Base-by-base conservation (phyloP, 2,113 vertebrate species). In the Petrocephalus zakoni region DNA sequence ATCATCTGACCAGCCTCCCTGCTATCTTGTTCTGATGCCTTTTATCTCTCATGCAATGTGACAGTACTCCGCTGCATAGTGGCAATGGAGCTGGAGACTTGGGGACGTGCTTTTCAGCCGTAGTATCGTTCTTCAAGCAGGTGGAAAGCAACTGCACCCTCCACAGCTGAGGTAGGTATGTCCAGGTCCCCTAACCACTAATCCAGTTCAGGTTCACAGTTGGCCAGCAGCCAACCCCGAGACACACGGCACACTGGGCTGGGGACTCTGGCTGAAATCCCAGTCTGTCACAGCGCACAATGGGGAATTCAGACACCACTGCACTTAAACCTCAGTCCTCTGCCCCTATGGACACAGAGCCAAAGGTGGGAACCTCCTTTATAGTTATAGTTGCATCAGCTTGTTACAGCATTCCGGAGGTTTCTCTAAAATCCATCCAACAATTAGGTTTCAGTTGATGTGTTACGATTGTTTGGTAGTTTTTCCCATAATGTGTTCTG, bases 1-100 rank as follows among this genome's bases (percentile, higher is more conserved):
- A 87, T 89, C 85, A 87, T 89, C 52, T 89, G 88, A 89, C 86
- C 34, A 1, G 37, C 29, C 85, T 49, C 15, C 56, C 42, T 29
- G 46, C 56, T 1, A 17, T 85, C 58, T 58, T 89, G 61, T 75
- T 78, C 56, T 78, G 29, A 86, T 3, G 61, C 17, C 46, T 56
- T 52, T 52, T 72, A 68, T 55, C 34, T 51, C 10, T 68, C 61
- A 78, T 52, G 64, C 88, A 46, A 75, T 3, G 51, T 87, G 15
- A 53, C 47, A 75, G 55, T 13, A 17, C 22, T 56, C 42, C 15
- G 0, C 29, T 19, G 7, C 9, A 9, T 84, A 13, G 8, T 37
- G 49, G 51, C 0, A 19, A 15, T 29, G 22, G 13, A 17, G 10
- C 25, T 7, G 3, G 61, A 29, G n/a, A 13, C 61, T 29, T 13